Percentiles rank a stretch among this genome's conserved stretches.
phyloP scores from a whole-genome alignment of 2,888 invertebrate genomes.

The Suillia variegata region DNA sequence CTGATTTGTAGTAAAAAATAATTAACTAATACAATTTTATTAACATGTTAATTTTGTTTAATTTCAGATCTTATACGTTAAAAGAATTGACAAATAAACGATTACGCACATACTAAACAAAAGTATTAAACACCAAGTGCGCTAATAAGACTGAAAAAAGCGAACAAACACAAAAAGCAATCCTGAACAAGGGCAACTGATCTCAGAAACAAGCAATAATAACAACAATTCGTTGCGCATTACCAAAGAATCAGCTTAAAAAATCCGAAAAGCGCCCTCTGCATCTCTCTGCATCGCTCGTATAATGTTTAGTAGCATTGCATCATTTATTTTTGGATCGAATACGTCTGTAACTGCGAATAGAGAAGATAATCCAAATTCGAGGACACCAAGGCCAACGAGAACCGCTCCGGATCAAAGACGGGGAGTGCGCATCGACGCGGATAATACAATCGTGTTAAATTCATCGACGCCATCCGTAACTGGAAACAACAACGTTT shows the following conservation, averaged over 20 bases:
- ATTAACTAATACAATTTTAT: too few relatives aligned
- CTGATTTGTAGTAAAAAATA: too few relatives aligned
- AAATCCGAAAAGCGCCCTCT: too few relatives aligned
- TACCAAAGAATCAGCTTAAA: background rate
- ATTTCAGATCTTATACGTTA: background rate
- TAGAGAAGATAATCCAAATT: conserved; percentile 34
- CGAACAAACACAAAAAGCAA: background rate
- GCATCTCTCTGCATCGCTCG: conserved; percentile 13
- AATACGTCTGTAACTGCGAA: conserved; percentile 49
- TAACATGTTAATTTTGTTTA: background rate
- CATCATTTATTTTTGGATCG: conserved; percentile 65
- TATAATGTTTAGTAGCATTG: conserved; percentile 69
- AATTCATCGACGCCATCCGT: conserved; percentile 54
- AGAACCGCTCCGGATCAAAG: conserved; percentile 23
- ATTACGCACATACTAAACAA: background rate
- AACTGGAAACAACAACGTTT: conserved; percentile 33
- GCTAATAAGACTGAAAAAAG: background rate
- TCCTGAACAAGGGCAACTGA: background rate
- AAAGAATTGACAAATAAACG: background rate
- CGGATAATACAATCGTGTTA: conserved; percentile 48
- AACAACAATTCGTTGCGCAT: background rate
- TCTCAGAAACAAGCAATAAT: background rate
- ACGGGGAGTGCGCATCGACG: conserved; percentile 31
- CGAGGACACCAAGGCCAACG: conserved; percentile 15
- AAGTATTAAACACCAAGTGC: background rate